A percentile compares a stretch with the other conserved stretches of the same genome.
Evolutionary conservation across 1,140 invertebrate species (phyloP).

Genomic region (Drosophila bocki): DNA sequence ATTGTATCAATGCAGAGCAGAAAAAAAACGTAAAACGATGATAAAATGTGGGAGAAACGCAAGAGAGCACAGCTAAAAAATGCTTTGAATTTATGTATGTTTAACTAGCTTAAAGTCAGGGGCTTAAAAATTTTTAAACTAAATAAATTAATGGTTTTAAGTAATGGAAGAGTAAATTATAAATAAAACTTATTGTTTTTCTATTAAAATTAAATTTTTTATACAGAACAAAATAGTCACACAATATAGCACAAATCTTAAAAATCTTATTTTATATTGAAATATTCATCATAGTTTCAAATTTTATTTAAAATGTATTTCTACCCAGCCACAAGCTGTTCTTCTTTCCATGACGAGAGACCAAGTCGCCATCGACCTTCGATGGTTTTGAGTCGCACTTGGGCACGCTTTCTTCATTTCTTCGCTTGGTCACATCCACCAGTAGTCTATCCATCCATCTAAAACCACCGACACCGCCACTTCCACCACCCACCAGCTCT

Average conservation of each 20-base stretch:
- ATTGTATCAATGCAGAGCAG: conserved; percentile 46
- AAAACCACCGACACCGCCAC: background rate
- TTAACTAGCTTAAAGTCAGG: background rate
- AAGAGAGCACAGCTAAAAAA: background rate
- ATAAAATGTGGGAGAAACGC: background rate
- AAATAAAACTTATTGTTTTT: too few relatives aligned
- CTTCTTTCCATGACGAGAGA: conserved; percentile 9
- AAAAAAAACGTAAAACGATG: background rate
- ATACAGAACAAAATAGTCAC: too few relatives aligned
- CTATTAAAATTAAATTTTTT: too few relatives aligned
- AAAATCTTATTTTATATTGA: too few relatives aligned
- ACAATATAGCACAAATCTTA: too few relatives aligned
- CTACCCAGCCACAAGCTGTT: background rate
- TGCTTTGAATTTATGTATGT: background rate
- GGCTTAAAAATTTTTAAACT: background rate
- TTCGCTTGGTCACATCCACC: conserved; percentile 72
- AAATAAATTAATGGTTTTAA: background rate
- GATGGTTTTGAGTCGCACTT: conserved; percentile 44
- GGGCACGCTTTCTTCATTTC: conserved; percentile 78
- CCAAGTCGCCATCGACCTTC: conserved; percentile 61
- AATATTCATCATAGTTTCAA: background rate
- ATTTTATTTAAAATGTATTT: background rate
- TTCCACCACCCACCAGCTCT: conserved; percentile 25
- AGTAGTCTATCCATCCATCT: conserved; percentile 17
- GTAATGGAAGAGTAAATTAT: too few relatives aligned